Conservation (phyloP, 2,888 invertebrate genomes). For the Hydrotaea diabolus region DNA sequence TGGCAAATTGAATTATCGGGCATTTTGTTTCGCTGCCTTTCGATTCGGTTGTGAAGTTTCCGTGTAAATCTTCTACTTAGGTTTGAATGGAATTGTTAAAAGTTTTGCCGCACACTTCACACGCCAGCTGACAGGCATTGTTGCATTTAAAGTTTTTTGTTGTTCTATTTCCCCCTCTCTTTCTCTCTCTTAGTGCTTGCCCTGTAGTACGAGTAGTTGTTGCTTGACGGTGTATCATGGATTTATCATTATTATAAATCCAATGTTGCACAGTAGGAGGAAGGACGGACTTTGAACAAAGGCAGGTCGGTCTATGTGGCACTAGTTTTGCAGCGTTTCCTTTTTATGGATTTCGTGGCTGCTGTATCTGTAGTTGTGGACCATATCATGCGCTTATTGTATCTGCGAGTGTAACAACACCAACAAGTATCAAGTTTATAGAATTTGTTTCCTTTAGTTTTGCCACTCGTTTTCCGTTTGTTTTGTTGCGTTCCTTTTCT, state of each 20-base stretch:
- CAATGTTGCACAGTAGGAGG: slow-evolving; percentile 46
- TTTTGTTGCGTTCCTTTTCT: background rate
- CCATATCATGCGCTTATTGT: background rate
- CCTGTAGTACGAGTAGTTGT: too few species aligned
- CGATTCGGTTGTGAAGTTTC: background rate
- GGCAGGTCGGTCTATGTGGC: background rate
- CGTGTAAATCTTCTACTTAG: slow-evolving; percentile 40
- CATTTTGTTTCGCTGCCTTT: background rate
- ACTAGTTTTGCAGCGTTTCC: slow-evolving; percentile 5
- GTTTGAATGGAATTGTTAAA: slow-evolving; percentile 29
- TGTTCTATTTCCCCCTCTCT: slow-evolving; percentile 29
- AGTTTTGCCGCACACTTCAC: slow-evolving; percentile 56
- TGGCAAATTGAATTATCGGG: slow-evolving; percentile 24
- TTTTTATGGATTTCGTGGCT: background rate
- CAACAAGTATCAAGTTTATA: slow-evolving; percentile 59
- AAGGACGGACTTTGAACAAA: slow-evolving; percentile 5
- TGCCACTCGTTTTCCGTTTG: background rate
- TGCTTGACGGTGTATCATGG: slow-evolving; percentile 44
- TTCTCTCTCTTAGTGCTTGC: background rate
- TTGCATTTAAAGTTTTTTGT: slow-evolving; percentile 37
- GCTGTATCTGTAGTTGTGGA: background rate
- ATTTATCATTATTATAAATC: slow-evolving; percentile 62
- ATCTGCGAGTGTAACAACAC: slow-evolving; percentile 26
- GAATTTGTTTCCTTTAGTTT: slow-evolving; percentile 54
- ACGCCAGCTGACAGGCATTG: slow-evolving; percentile 43